Base-by-base conservation (phyloP, 2,113 vertebrate species). In the Catharus minimus region DNA sequence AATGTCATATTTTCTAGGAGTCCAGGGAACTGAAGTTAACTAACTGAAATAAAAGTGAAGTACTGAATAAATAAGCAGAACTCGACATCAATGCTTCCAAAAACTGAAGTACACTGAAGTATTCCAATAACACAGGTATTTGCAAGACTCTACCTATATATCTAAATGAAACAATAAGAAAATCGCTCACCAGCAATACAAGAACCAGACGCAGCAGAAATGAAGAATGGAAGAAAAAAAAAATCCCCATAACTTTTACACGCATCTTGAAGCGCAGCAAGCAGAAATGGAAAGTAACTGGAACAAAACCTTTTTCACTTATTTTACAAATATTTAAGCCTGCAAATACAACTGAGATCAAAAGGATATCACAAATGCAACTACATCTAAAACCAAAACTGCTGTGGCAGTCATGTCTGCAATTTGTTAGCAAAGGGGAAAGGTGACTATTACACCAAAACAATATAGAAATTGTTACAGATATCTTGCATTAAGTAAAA, bases 281-380 rank as follows among this genome's bases (percentile, higher is more conserved):
- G 7, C 36, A 78, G 33, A 74, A 73, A 74, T 2, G 1, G 28
- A 79, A 76, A 67, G 20, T 33, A 47, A 28, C 10, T 44, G 60
- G 8, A 86, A 66, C 5, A 3, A 85, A 68, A 39, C 3, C 2
- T 2, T 86, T 78, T 49, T 32, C 3, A 7, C 15, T 57, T 53
- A 23, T 32, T 89, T 86, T 78, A 82, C 30, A 92, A 73, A 58
- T 81, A 90, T 38, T 83, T 78, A 56, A 90, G 64, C 11, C 9
- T 60, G 28, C 30, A 90, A 84, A 67, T 2, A 3, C 23, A 90
- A 67, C 21, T 2, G 9, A 84, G 39, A 81, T 64, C 30, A 88
- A 84, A 74, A 80, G n/a, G 33, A 43, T 53, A 67, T 52, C 27
- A 82, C 53, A 74, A 92, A 71, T 15, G 7, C 24, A 83, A 60